Conservation (phyloP, 2,888 invertebrate genomes). For the Agrypnus murinus region DNA sequence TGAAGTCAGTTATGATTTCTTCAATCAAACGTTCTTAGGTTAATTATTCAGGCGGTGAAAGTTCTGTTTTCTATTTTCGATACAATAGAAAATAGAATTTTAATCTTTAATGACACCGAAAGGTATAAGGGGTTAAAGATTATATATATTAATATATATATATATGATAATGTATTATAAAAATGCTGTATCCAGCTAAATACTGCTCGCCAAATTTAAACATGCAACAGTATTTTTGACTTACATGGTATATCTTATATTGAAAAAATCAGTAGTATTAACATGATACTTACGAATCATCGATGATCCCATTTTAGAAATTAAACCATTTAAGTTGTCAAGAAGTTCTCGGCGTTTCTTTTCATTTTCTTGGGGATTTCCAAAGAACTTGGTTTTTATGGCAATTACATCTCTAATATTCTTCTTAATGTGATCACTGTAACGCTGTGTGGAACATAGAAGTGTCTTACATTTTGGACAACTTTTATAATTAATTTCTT, state of each 20-base stretch:
- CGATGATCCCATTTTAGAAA: neutral
- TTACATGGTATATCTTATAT: neutral
- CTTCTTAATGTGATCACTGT: slow-evolving; percentile 73
- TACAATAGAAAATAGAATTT: too few relatives aligned
- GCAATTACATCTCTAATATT: slow-evolving; percentile 70
- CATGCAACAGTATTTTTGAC: too few relatives aligned
- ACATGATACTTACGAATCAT: neutral
- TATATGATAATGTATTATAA: too few relatives aligned
- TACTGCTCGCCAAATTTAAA: too few relatives aligned
- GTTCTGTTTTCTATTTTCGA: too few relatives aligned
- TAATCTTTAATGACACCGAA: too few relatives aligned
- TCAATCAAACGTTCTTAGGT: too few relatives aligned
- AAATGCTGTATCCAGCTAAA: too few relatives aligned
- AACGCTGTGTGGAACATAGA: slow-evolving; percentile 75
- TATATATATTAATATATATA: too few relatives aligned
- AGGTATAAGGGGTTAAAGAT: too few relatives aligned
- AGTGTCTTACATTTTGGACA: slow-evolving; percentile 78
- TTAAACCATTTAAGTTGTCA: slow-evolving; percentile 29
- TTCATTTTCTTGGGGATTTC: slow-evolving; percentile 64
- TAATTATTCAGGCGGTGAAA: too few relatives aligned
- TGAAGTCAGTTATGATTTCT: too few relatives aligned
- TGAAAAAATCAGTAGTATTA: neutral
- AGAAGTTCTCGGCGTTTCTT: slow-evolving; percentile 53
- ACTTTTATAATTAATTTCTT: slow-evolving; percentile 63
- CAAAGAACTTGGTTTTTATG: slow-evolving; percentile 70